Percentiles rank a stretch among this genome's conserved stretches.
Conservation (phyloP, 2,797 vertebrate species). For the Tenualosa thibaudeaui region DNA sequence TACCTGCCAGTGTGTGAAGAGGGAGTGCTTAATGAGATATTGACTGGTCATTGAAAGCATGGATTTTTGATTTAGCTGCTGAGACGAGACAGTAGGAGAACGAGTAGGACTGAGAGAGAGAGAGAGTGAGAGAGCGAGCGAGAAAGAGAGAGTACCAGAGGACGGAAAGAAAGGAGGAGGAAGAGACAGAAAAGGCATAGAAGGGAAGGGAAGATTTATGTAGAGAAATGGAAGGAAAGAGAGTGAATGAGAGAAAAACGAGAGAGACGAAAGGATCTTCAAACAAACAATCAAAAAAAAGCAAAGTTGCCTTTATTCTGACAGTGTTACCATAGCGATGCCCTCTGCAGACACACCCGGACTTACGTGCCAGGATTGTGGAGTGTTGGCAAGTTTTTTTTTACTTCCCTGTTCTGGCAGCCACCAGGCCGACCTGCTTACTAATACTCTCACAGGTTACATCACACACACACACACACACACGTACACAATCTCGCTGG, state of each 20-base stretch:
- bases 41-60: constrained; percentile 79
- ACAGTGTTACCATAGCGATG: constrained; percentile 45
- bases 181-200: neutral
- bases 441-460: constrained; percentile 56
- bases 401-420: constrained; percentile 63
- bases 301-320: constrained; percentile 42
- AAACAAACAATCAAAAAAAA: neutral
- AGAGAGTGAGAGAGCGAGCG: neutral
- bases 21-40: constrained; percentile 81
- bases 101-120: constrained; percentile 4
- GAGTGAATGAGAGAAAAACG: constrained; percentile 19
- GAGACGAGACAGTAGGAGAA: constrained; percentile 40
- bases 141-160: neutral
- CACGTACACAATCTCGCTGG: neutral
- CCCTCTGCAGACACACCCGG: constrained; percentile 56
- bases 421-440: constrained; percentile 37
- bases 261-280: neutral
- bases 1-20: constrained; percentile 67
- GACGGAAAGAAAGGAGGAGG: neutral
- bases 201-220: neutral
- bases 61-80: constrained; percentile 79
- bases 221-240: constrained; percentile 26
- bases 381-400: constrained; percentile 62
- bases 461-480: constrained; percentile 50
- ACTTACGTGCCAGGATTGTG: constrained; percentile 48